Evolutionary conservation across 2,113 vertebrate species (phyloP).

Genomic region (Lota lota): DNA sequence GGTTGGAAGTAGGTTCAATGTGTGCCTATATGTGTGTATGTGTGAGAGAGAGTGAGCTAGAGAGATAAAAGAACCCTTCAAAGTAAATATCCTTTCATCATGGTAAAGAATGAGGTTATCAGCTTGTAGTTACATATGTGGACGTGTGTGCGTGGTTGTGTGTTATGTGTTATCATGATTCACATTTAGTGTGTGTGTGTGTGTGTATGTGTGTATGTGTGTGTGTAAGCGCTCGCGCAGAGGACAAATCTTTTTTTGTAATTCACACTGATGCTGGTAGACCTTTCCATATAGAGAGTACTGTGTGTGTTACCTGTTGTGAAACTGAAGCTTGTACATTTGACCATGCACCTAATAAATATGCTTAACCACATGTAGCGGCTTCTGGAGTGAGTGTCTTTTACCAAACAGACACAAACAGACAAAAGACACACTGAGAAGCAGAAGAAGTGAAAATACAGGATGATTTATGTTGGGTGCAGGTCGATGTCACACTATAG

Average conservation of each 20-base stretch:
- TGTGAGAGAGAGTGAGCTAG: neutral
- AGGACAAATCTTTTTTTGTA: slow-evolving; percentile 54
- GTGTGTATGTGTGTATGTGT: slow-evolving; percentile 12
- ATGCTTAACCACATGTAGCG: slow-evolving; percentile 50
- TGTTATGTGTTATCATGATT: neutral
- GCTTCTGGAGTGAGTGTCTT: slow-evolving; percentile 21
- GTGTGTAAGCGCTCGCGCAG: slow-evolving; percentile 4
- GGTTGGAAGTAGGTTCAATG: neutral
- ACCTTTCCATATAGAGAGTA: slow-evolving; percentile 53
- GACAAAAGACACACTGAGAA: slow-evolving; percentile 12
- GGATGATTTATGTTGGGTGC: too few species aligned
- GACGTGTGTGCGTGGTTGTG: neutral
- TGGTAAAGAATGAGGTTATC: too few species aligned
- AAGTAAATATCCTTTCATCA: too few species aligned
- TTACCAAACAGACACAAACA: neutral
- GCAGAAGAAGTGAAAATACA: neutral
- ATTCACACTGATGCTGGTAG: slow-evolving; percentile 66
- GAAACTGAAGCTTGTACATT: slow-evolving; percentile 68
- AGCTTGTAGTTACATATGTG: neutral
- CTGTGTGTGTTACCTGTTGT: slow-evolving; percentile 69
- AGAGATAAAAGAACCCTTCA: too few species aligned
- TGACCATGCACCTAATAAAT: slow-evolving; percentile 71
- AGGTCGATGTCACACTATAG: too few species aligned
- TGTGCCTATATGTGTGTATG: slow-evolving; percentile 9
- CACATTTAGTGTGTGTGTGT: slow-evolving; percentile 6